Evolutionary conservation across 2,113 vertebrate genomes (phyloP).

Genomic region (Halcyon malimbica): DNA sequence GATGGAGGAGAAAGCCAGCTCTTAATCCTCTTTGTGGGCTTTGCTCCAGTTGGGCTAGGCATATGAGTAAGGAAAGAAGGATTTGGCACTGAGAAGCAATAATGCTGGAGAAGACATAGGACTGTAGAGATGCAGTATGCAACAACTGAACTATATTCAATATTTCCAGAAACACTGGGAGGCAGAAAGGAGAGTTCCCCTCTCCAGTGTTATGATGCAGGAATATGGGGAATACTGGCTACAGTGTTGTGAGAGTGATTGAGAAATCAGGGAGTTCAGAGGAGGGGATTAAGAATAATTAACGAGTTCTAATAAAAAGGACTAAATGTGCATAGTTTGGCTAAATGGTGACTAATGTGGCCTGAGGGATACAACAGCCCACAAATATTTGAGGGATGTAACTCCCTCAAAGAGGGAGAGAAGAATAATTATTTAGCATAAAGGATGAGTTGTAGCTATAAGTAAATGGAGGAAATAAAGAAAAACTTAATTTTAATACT

Average conservation of each 20-base stretch:
- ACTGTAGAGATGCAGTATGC: neutral
- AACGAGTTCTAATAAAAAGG: neutral
- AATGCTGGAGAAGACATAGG: neutral
- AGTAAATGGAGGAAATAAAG: conserved; percentile 9
- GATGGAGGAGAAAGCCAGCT: neutral
- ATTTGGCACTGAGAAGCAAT: conserved; percentile 15
- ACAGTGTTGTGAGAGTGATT: neutral
- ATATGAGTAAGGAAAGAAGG: neutral
- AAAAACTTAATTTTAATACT: conserved; percentile 33
- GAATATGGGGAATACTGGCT: neutral
- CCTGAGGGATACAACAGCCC: conserved; percentile 17
- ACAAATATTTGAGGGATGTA: neutral
- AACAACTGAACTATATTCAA: neutral
- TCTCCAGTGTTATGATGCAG: neutral
- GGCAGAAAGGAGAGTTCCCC: neutral
- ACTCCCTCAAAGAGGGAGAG: neutral
- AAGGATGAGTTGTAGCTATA: conserved; percentile 10
- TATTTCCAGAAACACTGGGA: neutral
- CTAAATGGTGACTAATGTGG: conserved; percentile 33
- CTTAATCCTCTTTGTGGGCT: conserved; percentile 29
- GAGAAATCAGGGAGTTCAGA: neutral
- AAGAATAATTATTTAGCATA: conserved; percentile 11
- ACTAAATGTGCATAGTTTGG: neutral
- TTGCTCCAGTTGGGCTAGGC: conserved; percentile 2
- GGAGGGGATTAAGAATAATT: conserved; percentile 38